Evolutionary conservation across 2,888 invertebrate species (phyloP).

Genomic region (Melipona beecheii): DNA sequence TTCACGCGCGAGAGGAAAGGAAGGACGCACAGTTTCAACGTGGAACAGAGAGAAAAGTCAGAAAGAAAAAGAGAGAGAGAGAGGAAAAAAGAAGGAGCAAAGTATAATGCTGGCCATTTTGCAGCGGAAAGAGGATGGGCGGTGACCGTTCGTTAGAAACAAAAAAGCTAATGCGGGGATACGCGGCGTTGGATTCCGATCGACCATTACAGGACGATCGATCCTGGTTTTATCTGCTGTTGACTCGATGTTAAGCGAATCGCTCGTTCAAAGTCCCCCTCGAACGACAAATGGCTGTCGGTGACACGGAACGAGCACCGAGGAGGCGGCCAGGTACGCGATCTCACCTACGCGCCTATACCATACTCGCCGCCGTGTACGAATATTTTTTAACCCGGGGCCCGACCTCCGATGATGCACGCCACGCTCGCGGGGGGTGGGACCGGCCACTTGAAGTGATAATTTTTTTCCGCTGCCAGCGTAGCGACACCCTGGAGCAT

Average conservation of each 20-base stretch:
- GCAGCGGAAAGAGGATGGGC: slow-evolving; percentile 29
- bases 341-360: slow-evolving; percentile 13
- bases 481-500: slow-evolving; percentile 61
- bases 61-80: no score
- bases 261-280: slow-evolving; percentile 62
- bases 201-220: slow-evolving; percentile 69
- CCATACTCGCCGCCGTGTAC: slow-evolving; percentile 26
- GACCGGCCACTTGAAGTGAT: slow-evolving; percentile 67
- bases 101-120: slow-evolving; percentile 41
- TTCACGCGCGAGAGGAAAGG: not conserved
- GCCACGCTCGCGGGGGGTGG: slow-evolving; percentile 4
- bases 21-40: slow-evolving; percentile 10
- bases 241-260: slow-evolving; percentile 74
- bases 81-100: not conserved
- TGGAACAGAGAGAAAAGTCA: not conserved
- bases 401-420: not conserved
- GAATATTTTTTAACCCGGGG: slow-evolving; percentile 8
- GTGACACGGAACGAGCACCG: slow-evolving; percentile 56
- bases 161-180: slow-evolving; percentile 69
- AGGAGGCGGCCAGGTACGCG: slow-evolving; percentile 25
- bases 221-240: slow-evolving; percentile 73
- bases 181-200: slow-evolving; percentile 71
- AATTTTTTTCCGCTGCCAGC: slow-evolving; percentile 70
- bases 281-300: slow-evolving; percentile 66
- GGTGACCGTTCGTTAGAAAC: slow-evolving; percentile 64